These are phyloP conservation scores for Trissolcus brochymenae DNA, from an alignment of 2,888 invertebrate species.

Conservation along the genomic window DNA sequence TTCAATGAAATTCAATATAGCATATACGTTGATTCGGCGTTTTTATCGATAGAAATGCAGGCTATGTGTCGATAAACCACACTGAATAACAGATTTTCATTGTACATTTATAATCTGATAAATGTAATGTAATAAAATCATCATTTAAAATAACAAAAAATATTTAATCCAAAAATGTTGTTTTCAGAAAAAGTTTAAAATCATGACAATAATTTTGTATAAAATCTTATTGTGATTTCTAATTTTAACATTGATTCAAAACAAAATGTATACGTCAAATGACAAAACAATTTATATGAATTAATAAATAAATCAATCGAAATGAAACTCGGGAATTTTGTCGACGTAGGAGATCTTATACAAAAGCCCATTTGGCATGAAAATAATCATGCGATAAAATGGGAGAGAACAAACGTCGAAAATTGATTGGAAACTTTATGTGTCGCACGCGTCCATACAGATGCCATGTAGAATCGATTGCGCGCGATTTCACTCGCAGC, in stretches of 20 bases:
- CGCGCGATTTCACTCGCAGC: slow-evolving; percentile 35
- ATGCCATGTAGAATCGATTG: slow-evolving; percentile 30
- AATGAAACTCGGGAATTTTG: too few relatives aligned
- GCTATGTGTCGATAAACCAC: slow-evolving; percentile 16
- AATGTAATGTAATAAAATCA: too few relatives aligned
- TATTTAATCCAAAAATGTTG: too few relatives aligned
- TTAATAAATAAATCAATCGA: too few relatives aligned
- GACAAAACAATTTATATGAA: too few relatives aligned
- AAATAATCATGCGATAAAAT: slow-evolving; percentile 21
- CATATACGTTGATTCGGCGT: background rate
- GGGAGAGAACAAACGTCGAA: slow-evolving; percentile 2
- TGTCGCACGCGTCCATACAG: background rate
- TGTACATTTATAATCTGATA: background rate
- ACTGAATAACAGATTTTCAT: slow-evolving; percentile 17
- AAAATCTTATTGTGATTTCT: too few relatives aligned
- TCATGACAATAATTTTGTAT: too few relatives aligned
- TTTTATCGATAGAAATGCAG: slow-evolving; percentile 24
- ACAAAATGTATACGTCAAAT: too few relatives aligned
- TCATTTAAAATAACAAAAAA: too few relatives aligned
- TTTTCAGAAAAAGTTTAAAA: too few relatives aligned
- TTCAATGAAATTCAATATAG: slow-evolving; percentile 21
- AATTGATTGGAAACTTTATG: slow-evolving; percentile 27
- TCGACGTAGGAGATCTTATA: background rate
- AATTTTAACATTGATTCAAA: too few relatives aligned
- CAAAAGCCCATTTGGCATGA: background rate